A percentile compares a stretch with the other conserved stretches of the same genome.
Evolutionary conservation across 2,113 vertebrate species (phyloP).

Genomic region (Barnardius zonarius): DNA sequence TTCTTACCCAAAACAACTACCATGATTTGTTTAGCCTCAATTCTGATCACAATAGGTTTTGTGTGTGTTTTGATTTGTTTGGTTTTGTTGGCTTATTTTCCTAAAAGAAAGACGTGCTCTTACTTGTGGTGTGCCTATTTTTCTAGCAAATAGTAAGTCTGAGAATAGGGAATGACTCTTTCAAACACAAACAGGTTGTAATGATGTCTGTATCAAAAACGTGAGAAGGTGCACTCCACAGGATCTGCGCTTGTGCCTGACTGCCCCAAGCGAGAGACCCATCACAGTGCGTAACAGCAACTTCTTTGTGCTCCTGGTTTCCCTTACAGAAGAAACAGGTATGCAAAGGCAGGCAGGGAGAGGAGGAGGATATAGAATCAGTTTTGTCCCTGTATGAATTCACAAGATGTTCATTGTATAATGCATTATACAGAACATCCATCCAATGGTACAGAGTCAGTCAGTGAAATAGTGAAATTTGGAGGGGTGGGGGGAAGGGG

Average conservation of each 20-base stretch:
- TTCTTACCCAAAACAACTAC: not conserved
- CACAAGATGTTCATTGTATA: not conserved
- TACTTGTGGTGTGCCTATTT: not conserved
- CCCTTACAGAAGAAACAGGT: not conserved
- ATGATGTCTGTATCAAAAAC: not conserved
- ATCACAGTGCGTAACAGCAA: not conserved
- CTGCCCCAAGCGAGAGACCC: not conserved
- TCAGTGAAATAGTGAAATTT: not conserved
- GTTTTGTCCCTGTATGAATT: not conserved
- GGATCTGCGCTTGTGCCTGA: not conserved
- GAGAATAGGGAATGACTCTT: not conserved
- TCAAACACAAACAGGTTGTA: not conserved
- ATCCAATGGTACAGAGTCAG: not conserved
- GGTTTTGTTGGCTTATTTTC: not conserved
- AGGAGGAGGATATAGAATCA: not conserved
- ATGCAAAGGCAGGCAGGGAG: not conserved
- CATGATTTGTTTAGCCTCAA: not conserved
- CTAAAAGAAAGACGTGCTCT: not conserved
- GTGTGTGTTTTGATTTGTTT: not conserved
- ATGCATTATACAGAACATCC: not conserved
- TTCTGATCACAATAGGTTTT: not conserved
- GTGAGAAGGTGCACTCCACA: not conserved
- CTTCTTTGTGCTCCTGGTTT: not conserved
- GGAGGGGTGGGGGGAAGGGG: rapidly evolving
- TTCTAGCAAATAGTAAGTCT: not conserved